Evolutionary conservation across 1,140 invertebrate species (phyloP).

Genomic region (Solenopsis invicta): DNA sequence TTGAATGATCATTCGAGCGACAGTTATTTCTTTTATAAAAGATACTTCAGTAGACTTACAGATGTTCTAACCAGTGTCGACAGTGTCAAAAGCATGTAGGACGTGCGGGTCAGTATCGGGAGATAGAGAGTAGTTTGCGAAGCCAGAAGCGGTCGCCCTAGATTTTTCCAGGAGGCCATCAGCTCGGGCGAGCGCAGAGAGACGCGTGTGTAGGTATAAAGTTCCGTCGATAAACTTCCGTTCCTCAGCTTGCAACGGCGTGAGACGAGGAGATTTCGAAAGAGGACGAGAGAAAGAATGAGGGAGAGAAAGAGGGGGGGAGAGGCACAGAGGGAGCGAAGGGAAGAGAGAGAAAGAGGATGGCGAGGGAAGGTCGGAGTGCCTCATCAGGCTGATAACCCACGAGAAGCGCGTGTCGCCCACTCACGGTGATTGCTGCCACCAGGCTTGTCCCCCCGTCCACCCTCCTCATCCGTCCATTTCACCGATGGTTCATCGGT

Average conservation of each 20-base stretch:
- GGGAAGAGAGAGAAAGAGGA: not conserved
- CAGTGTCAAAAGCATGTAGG: conserved; percentile 43
- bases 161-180: conserved; percentile 48
- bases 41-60: not conserved
- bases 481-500: conserved; percentile 67
- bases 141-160: conserved; percentile 33
- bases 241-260: conserved; percentile 41
- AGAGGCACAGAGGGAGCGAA: not conserved
- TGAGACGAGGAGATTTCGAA: conserved; percentile 35
- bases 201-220: conserved; percentile 41
- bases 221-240: conserved; percentile 64
- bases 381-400: conserved; percentile 80
- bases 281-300: not conserved
- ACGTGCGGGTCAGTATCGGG: conserved; percentile 33
- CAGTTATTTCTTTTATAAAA: conserved; percentile 15
- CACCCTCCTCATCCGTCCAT: conserved; percentile 29
- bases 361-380: conserved; percentile 60
- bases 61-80: conserved; percentile 42
- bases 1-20: not conserved
- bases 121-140: conserved; percentile 27
- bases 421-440: conserved; percentile 84
- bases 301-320: not conserved
- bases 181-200: conserved; percentile 33
- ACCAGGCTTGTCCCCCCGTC: conserved; percentile 75
- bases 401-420: conserved; percentile 83